phyloP scores from a whole-genome alignment of 2,888 invertebrate genomes.

The Macrosoma leucophasiata region DNA sequence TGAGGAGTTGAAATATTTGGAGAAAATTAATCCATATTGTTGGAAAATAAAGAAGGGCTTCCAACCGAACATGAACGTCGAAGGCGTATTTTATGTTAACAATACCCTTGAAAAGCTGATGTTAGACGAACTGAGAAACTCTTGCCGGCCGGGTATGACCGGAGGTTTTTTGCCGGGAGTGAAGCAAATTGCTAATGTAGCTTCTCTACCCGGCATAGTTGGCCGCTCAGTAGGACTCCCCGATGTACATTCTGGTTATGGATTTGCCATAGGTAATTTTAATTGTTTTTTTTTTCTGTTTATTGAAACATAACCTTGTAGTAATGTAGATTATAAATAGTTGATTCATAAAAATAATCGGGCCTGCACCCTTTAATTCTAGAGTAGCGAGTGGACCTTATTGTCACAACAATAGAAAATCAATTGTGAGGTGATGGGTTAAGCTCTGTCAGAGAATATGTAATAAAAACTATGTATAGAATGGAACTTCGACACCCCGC shows the following conservation, averaged over 20 bases:
- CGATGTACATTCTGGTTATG: conserved; percentile 98
- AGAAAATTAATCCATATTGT: conserved; percentile 87
- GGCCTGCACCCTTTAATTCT: no score
- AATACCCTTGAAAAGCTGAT: conserved; percentile 92
- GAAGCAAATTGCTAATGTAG: conserved; percentile 99
- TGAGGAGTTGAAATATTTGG: conserved; percentile 94
- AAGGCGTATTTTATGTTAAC: conserved; percentile 98
- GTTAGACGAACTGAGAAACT: conserved; percentile 96
- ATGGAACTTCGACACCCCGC: no score
- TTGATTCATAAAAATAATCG: no score
- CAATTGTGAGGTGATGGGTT: no score
- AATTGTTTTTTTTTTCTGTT: not conserved
- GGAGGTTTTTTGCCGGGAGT: conserved; percentile 99
- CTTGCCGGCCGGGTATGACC: conserved; percentile 90
- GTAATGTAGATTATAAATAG: no score
- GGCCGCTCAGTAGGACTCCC: conserved; percentile 95
- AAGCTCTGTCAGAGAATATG: no score
- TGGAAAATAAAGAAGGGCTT: conserved; percentile 99
- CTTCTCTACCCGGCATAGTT: conserved; percentile 97
- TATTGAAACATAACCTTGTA: no score
- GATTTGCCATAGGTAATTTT: conserved; percentile 94
- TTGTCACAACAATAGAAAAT: no score
- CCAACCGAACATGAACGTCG: conserved; percentile 99
- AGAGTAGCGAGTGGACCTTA: no score
- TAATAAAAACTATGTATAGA: no score